phyloP scores from a whole-genome alignment of 2,113 vertebrate genomes.

The Melanocharis versteri region DNA sequence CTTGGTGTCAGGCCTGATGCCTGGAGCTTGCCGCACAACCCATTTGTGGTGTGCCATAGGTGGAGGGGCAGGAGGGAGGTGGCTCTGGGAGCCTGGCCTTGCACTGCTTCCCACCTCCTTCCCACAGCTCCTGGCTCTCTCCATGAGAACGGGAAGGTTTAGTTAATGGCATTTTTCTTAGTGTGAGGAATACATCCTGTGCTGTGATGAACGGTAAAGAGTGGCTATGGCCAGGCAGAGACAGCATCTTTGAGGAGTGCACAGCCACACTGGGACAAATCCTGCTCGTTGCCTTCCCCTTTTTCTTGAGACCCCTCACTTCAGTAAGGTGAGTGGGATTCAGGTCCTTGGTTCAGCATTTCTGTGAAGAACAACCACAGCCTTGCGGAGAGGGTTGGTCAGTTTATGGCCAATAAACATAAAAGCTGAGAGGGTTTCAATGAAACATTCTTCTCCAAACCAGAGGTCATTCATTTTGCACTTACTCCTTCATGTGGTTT shows the following conservation, averaged over 20 bases:
- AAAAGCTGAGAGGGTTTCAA: constrained; percentile 42
- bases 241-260: neutral
- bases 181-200: neutral
- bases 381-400: neutral
- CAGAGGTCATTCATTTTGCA: constrained; percentile 65
- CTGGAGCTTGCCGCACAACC: accelerated
- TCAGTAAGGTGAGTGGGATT: neutral
- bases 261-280: neutral
- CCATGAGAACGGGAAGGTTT: accelerated
- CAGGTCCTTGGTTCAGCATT: neutral
- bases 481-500: constrained; percentile 67
- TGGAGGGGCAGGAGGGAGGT: neutral
- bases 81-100: neutral
- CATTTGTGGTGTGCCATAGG: neutral
- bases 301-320: neutral
- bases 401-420: constrained; percentile 60
- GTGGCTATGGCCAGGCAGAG: neutral
- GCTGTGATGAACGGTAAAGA: neutral
- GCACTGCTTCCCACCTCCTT: neutral
- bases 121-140: neutral
- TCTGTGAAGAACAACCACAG: constrained; percentile 12
- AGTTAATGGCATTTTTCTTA: neutral
- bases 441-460: constrained; percentile 64
- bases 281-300: neutral
- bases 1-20: neutral